Evolutionary conservation across 2,888 invertebrate species (phyloP).

Genomic region (Amblyteles armatorius): DNA sequence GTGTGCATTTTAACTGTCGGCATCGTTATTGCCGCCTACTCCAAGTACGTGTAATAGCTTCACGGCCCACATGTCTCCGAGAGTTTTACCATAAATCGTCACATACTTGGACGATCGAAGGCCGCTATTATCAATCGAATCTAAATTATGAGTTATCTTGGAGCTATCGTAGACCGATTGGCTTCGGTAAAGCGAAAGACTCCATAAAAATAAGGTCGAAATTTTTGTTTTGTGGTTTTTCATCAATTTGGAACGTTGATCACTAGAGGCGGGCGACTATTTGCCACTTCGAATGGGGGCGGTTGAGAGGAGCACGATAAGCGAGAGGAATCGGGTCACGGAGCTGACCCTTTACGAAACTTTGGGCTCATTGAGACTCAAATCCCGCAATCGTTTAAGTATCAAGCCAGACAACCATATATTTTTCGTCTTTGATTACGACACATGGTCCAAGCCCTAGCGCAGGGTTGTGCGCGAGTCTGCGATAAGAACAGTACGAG

Average conservation of each 20-base stretch:
- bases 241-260: neutral
- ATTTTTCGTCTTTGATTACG: conserved; percentile 9
- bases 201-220: conserved; percentile 6
- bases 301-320: conserved; percentile 62
- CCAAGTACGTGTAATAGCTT: conserved; percentile 63
- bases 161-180: neutral
- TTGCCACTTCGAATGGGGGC: conserved; percentile 57
- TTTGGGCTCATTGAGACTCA: conserved; percentile 35
- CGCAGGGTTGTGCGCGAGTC: neutral
- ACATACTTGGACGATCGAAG: conserved; percentile 54
- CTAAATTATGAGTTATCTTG: conserved; percentile 16
- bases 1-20: conserved; percentile 55
- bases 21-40: conserved; percentile 60
- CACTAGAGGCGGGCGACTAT: conserved; percentile 23
- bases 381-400: neutral
- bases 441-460: conserved; percentile 19
- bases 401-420: neutral
- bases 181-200: neutral
- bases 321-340: conserved; percentile 69
- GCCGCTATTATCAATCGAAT: conserved; percentile 18
- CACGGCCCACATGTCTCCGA: conserved; percentile 69
- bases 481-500: conserved; percentile 10
- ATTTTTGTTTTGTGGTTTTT: neutral
- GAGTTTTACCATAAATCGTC: conserved; percentile 43
- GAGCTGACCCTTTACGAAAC: conserved; percentile 68